phyloP scores from a whole-genome alignment of 2,797 vertebrate genomes.

The Enteromius thamalakanensis region DNA sequence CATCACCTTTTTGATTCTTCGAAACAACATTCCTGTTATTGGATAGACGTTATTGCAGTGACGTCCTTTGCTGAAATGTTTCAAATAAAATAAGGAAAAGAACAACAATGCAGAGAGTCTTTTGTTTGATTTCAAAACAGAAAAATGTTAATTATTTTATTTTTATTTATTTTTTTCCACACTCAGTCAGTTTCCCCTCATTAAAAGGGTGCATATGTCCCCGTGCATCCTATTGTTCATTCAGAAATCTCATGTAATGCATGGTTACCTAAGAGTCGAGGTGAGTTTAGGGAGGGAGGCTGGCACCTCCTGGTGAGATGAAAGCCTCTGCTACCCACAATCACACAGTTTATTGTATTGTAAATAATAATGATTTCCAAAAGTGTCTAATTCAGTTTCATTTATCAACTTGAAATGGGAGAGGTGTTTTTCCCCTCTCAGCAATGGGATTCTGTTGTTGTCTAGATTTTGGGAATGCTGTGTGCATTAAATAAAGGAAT shows the following conservation, averaged over 20 bases:
- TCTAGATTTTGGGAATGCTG: constrained; percentile 48
- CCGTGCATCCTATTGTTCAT: constrained; percentile 23
- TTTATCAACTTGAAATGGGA: constrained; percentile 47
- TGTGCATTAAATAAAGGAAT: constrained; percentile 46
- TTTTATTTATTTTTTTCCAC: neutral
- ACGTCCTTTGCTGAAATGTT: constrained; percentile 51
- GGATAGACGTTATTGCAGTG: constrained; percentile 5
- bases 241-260: constrained; percentile 48
- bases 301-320: constrained; percentile 45
- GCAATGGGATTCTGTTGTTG: constrained; percentile 46
- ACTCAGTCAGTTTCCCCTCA: constrained; percentile 27
- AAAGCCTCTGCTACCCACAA: constrained; percentile 53
- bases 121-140: constrained; percentile 39
- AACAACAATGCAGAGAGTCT: constrained; percentile 56
- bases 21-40: constrained; percentile 44
- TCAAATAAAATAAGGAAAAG: constrained; percentile 68
- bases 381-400: constrained; percentile 51
- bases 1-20: constrained; percentile 35
- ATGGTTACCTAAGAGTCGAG: constrained; percentile 30
- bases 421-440: constrained; percentile 11
- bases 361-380: constrained; percentile 61
- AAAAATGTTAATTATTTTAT: neutral
- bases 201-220: constrained; percentile 39
- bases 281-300: constrained; percentile 26
- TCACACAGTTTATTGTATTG: constrained; percentile 59